Evolutionary conservation across 2,888 invertebrate species (phyloP), one percentile per base, ranked within the genome.

Genomic region (Agrotis ipsilon): DNA sequence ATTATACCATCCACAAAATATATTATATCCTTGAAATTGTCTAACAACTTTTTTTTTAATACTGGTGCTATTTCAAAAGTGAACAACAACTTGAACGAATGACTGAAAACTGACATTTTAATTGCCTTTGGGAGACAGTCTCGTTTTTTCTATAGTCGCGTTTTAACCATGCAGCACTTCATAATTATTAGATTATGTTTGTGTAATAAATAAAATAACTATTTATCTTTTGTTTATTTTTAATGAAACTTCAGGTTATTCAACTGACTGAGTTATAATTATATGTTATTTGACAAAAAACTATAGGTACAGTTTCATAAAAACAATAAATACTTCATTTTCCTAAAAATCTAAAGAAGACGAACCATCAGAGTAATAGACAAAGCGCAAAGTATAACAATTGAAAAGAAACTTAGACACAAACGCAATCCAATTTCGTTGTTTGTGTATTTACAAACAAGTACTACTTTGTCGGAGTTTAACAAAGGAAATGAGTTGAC

Each of bases 361-460:
- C 46, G 18, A 18, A 45, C n/a, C 19, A 58, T 49, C 48, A 13
- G n/a, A 27, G 52, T 48, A 60, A 65, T 64, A 71, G 61, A 77
- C 57, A 72, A 78, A 65, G 46, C 57, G 43, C 43, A 43, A 64
- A 64, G 39, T 70, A 70, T 32, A 60, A 80, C 77, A 81, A 72
- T 52, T 78, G 58, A 3, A 65, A 78, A 72, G 78, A 81, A 78
- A 78, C 66, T 77, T 72, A 63, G 61, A 39, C 54, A 59, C 78
- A 78, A 79, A 81, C 67, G 48, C 78, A 81, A 79, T 81, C 68
- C 82, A 79, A 79, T 81, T 78, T 52, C 82, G 58, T 68, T 79
- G 79, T 81, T 81, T 81, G 78, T 81, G 60, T 79, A 81, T 79
- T 78, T 78, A 79, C 78, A 58, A 78, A 77, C 77, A 55, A 81